These are phyloP conservation scores for Helicoverpa zea DNA, from an alignment of 1,140 invertebrate species.

Conservation along the genomic window DNA sequence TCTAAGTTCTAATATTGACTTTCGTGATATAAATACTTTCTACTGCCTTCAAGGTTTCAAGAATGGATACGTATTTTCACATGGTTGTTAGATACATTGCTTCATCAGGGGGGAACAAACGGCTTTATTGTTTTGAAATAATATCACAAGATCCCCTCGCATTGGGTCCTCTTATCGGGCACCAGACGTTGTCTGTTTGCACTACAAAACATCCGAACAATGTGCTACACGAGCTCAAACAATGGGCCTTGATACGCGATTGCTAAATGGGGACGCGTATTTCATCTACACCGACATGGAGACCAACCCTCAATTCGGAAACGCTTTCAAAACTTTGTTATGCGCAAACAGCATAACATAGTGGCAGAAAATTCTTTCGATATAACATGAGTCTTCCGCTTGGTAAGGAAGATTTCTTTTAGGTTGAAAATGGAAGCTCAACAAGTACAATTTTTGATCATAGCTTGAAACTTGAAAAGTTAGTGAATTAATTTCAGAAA, in stretches of 20 bases:
- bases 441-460: too few relatives aligned
- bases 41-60: not conserved
- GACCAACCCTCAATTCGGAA: conserved; percentile 28
- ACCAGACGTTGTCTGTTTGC: conserved; percentile 67
- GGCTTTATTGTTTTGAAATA: conserved; percentile 64
- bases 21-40: not conserved
- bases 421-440: too few relatives aligned
- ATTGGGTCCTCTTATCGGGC: conserved; percentile 67
- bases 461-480: too few relatives aligned
- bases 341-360: conserved; percentile 18
- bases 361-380: too few relatives aligned
- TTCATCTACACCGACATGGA: conserved; percentile 44
- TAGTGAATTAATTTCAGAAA: too few relatives aligned
- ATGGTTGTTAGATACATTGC: conserved; percentile 26
- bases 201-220: conserved; percentile 65
- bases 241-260: conserved; percentile 56
- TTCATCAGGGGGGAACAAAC: conserved; percentile 41
- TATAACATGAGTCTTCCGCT: too few relatives aligned
- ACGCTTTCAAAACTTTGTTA: conserved; percentile 42
- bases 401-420: too few relatives aligned
- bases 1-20: conserved; percentile 10
- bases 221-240: conserved; percentile 64
- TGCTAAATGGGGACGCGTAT: conserved; percentile 58
- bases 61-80: conserved; percentile 11
- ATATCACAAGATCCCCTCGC: conserved; percentile 57